Evolutionary conservation across 2,113 vertebrate genomes (phyloP), one percentile per base, ranked within the genome.

Genomic region (Thalassarche chlororhynchos): DNA sequence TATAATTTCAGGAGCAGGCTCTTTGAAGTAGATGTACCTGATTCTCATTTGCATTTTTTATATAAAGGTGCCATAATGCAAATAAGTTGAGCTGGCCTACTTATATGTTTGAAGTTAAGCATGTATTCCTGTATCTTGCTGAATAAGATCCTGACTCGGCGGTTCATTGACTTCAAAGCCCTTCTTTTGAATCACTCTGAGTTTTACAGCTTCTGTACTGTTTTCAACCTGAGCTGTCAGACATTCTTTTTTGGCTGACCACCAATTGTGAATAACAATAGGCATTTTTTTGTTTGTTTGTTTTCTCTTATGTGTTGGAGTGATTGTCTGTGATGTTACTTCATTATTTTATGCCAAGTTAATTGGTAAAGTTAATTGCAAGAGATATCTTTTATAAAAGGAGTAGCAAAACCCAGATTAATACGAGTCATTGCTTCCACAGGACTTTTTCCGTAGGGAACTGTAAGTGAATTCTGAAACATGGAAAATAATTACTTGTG

Each of bases 1-100:
- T 42, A 7, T 40, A 54, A 9, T 75, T 89, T 40, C 42, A 78
- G 49, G 71, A 85, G 40, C 13, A 46, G 49, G 14, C 11, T 89
- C 79, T 93, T 95, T 94, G 95, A 94, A 90, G 87, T 81, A 51
- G n/a, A 23, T 57, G 8, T 64, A 42, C 74, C n/a, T 52, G 54
- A 72, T 93, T 77, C 52, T 87, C 28, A 70, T 93, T 94, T 95
- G 31, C 79, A 74, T 87, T 65, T 96, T 87, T 75, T 84, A 82
- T 68, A 19, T 60, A 60, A 81, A 89, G 47, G 32, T 95, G 29
- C 61, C 14, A 17, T 87, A 24, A 82, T 91, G 84, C 57, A 89
- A 87, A 68, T 68, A 84, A 76, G 42, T 64, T 4, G 5, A 82
- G 68, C 25, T 92, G 89, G 17, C 84, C 80, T 94, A 78, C 46